Base-by-base conservation (phyloP, 2,797 vertebrate species). In the Enteromius thamalakanensis region DNA sequence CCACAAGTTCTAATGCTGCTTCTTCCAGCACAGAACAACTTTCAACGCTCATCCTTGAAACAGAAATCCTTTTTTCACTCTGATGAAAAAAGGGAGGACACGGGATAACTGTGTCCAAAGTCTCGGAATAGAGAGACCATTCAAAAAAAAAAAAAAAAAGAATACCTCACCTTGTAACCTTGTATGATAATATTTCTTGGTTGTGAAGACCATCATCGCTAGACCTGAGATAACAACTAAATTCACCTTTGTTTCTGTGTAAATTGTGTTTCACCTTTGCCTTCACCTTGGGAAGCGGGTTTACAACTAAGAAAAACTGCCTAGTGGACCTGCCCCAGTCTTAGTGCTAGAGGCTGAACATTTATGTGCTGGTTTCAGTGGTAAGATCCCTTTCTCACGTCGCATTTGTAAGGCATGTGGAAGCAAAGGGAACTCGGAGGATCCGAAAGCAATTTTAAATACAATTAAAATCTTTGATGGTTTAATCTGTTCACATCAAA, bases 401-500 rank as follows among this genome's bases (percentile, higher is more conserved):
- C 85, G 81, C 47, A 29, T 87, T 90, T 83, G 86, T 87, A 88
- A 92, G 90, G 90, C 92, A 92, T 91, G 92, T 92, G 92, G 90
- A 87, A 88, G 91, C 88, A 91, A 91, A 91, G 92, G 91, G 92
- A 94, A 93, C 93, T 89, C 89, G 85, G 85, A 90, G 90, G 92
- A 94, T 94, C 91, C 91, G 83, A 93, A 93, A 93, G 88, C 89
- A 72, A 34, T 93, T 94, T 94, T 94, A 92, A 90, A 86, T 93
- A 93, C 93, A 94, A 94, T 94, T 94, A 94, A 93, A 92, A 93
- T 93, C 91, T 93, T 93, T 93, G 92, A 94, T 94, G 91, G 87
- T 92, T 93, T 93, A 93, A 93, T 93, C 89, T 93, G 91, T 92
- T 94, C 89, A 93, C 91, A 93, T 94, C 92, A 93, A 92, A 93